These are phyloP conservation scores for Sesamia nonagrioides DNA, from an alignment of 1,140 invertebrate genomes.

Conservation along the genomic window DNA sequence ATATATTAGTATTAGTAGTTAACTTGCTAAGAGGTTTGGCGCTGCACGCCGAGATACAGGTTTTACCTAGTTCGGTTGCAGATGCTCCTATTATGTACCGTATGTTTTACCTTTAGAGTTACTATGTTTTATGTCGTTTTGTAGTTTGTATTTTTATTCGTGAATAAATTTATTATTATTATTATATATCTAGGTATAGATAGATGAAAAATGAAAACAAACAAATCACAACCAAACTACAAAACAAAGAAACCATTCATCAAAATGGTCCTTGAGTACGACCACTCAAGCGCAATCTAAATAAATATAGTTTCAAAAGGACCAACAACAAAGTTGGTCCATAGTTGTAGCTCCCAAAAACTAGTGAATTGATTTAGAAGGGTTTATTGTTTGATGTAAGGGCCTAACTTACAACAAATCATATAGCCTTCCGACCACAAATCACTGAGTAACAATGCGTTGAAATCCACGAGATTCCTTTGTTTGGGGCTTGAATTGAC, in stretches of 20 bases:
- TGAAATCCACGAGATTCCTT: slow-evolving; percentile 1
- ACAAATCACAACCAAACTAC: too few species aligned
- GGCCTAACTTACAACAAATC: slow-evolving; percentile 37
- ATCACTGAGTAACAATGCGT: slow-evolving; percentile 32
- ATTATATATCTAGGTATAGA: too few species aligned
- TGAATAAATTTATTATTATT: too few species aligned
- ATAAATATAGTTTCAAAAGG: slow-evolving; percentile 3
- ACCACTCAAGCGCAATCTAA: not conserved
- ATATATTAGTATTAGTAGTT: too few species aligned
- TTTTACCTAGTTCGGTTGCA: too few species aligned
- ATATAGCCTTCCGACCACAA: slow-evolving; percentile 24
- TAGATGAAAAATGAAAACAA: too few species aligned
- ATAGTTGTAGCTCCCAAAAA: slow-evolving; percentile 21
- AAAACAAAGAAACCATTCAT: not conserved
- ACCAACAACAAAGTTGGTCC: not conserved
- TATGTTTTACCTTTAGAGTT: too few species aligned
- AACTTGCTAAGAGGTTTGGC: too few species aligned
- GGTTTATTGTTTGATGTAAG: slow-evolving; percentile 42
- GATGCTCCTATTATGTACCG: too few species aligned
- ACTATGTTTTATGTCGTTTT: too few species aligned
- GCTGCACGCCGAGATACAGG: too few species aligned
- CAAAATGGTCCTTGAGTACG: slow-evolving; percentile 5
- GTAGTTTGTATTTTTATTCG: too few species aligned
- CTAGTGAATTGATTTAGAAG: slow-evolving; percentile 35
- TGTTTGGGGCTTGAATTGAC: slow-evolving; percentile 1